phyloP scores from a whole-genome alignment of 2,113 vertebrate genomes.

The Sitta europaea region DNA sequence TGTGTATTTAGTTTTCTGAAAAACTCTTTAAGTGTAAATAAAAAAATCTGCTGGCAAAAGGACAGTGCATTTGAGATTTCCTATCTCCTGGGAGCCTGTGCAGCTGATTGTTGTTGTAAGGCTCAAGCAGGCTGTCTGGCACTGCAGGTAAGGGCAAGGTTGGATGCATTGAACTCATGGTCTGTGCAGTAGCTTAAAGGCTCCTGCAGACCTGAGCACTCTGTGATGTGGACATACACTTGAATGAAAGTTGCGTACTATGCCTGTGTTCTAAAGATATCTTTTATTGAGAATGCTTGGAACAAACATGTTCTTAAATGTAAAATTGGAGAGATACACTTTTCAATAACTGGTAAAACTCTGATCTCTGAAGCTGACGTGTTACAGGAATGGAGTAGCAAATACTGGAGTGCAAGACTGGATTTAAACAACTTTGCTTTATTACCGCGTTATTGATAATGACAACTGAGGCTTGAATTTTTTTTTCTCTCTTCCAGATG shows the following conservation, averaged over 20 bases:
- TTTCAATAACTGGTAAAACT: neutral
- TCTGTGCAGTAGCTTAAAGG: neutral
- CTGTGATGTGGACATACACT: neutral
- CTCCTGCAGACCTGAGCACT: neutral
- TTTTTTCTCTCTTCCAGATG: constrained; percentile 76
- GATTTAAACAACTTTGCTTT: neutral
- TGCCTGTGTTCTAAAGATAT: neutral
- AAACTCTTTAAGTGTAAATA: neutral
- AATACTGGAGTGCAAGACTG: neutral
- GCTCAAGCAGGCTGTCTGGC: neutral
- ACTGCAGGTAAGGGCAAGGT: neutral
- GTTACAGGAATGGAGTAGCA: neutral
- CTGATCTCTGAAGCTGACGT: neutral
- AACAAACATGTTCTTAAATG: neutral
- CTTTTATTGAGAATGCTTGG: neutral
- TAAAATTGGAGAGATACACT: neutral
- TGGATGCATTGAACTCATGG: neutral
- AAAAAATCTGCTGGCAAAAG: neutral
- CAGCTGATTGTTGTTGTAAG: neutral
- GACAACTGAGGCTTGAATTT: neutral
- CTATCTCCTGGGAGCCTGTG: neutral
- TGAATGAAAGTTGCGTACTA: neutral
- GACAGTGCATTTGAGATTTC: neutral
- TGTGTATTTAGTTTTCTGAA: neutral
- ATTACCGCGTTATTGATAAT: neutral